Conservation (phyloP, 2,888 invertebrate genomes). For the Eremobia ochroleuca region DNA sequence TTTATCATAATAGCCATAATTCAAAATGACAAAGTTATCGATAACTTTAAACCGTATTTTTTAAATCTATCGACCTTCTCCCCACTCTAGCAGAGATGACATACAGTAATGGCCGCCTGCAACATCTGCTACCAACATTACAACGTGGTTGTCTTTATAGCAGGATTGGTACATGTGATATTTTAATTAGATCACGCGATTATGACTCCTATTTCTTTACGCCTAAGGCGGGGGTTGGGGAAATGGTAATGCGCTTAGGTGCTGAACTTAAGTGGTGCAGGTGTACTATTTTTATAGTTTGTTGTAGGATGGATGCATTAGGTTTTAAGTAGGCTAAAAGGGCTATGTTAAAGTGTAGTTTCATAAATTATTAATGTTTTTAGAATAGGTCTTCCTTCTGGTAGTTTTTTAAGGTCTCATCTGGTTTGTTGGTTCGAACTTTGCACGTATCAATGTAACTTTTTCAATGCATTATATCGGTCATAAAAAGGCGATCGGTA, state of each 20-base stretch:
- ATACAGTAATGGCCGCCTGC: conserved; percentile 87
- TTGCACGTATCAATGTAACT: background rate
- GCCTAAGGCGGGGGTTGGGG: conserved; percentile 49
- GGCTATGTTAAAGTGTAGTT: conserved; percentile 27
- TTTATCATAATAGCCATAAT: background rate
- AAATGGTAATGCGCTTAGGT: conserved; percentile 54
- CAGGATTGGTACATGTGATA: conserved; percentile 72
- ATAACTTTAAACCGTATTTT: background rate
- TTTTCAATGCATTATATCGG: background rate
- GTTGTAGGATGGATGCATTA: conserved; percentile 51
- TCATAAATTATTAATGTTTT: conserved; percentile 35
- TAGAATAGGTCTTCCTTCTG: conserved; percentile 17
- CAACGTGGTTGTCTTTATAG: conserved; percentile 78
- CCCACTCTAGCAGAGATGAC: conserved; percentile 84
- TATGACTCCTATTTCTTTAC: conserved; percentile 57
- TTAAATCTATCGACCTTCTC: conserved; percentile 36
- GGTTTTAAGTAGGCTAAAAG: conserved; percentile 45
- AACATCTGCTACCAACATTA: conserved; percentile 87
- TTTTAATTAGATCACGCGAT: conserved; percentile 67
- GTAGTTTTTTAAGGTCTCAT: background rate
- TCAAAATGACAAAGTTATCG: conserved; percentile 7
- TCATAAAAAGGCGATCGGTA: background rate
- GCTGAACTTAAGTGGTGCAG: conserved; percentile 68
- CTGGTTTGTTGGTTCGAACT: background rate
- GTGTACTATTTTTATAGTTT: conserved; percentile 67